A percentile compares a stretch with the other conserved stretches of the same genome.
Conservation (phyloP, 2,113 vertebrate genomes). For the Aspidoscelis tigris region DNA sequence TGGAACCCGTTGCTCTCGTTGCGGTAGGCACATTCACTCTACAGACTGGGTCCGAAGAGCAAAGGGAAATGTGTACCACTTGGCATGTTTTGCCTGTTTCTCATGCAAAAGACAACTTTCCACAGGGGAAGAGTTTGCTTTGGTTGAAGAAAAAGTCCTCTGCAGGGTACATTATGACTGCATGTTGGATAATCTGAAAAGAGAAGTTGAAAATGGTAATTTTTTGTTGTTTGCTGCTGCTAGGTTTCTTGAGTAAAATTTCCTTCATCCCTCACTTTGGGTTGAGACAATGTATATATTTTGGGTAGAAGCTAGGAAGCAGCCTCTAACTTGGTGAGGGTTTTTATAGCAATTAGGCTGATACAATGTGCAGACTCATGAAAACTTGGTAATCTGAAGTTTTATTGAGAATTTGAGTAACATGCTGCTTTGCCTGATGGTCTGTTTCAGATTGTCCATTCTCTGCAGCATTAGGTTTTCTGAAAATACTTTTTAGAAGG, state of each 20-base stretch:
- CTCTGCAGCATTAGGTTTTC: background rate
- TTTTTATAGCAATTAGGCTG: background rate
- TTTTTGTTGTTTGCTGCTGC: background rate
- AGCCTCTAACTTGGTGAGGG: background rate
- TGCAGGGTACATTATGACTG: constrained; percentile 96
- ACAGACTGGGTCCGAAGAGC: constrained; percentile 98
- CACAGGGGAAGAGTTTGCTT: constrained; percentile 95
- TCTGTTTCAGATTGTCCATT: background rate
- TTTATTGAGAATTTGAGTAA: background rate
- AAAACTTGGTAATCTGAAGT: background rate
- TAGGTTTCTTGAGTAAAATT: constrained; percentile 17
- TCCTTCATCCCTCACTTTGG: background rate
- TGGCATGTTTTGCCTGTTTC: constrained; percentile 97
- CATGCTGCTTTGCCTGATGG: background rate
- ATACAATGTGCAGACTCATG: background rate
- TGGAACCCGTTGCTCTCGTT: constrained; percentile 94
- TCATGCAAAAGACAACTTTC: constrained; percentile 98
- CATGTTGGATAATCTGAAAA: constrained; percentile 97
- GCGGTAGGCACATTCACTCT: constrained; percentile 93
- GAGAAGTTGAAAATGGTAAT: constrained; percentile 95
- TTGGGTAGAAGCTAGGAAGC: background rate
- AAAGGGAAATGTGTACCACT: constrained; percentile 94
- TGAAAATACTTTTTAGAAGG: background rate
- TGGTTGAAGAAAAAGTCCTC: constrained; percentile 96
- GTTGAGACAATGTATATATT: background rate